Evolutionary conservation across 2,888 invertebrate species (phyloP), one percentile per base, ranked within the genome.

Genomic region (Platerodrilus igneus): DNA sequence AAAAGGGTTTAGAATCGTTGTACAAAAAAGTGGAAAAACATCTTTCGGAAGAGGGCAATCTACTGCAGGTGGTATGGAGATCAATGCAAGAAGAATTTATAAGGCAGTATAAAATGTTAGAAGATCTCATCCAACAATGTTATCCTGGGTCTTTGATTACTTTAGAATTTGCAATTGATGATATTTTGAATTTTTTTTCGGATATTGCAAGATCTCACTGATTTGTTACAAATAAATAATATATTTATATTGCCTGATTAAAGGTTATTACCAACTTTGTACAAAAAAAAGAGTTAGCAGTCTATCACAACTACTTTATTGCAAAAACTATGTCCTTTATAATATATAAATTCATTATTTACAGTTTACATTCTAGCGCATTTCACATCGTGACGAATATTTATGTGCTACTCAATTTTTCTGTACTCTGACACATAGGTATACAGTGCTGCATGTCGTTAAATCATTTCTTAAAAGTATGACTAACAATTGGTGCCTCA

Each of bases 31-130:
- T 97, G 37, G 97, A 97, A 67, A 97, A 97, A 72, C 96, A 99
- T 70, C 74, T 97, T 27, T 91, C 90, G 59, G 94, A 94, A 69
- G 91, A 92, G 69, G 88, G 89, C 65, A 94, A 92, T 62, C 75
- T 95, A 48, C 74, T 94, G 58, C 89, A 91, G 77, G 97, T 99
- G 32, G 97, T 99, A 40, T 99, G 99, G 99, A 81, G 93, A 63
- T 91, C 94, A 57, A 96, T 99, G 96, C 96, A 97, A 74, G 93
- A 96, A 67, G 96, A 97, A 74, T 97, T 99, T 70, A 88, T 99
- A 56, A 84, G 87, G 55, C 97, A 97, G 68, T 93, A 96, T 70
- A 91, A 89, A 67, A 81, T 86, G 56, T 81, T 96, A 55, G 92
- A 95, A 71, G 87, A 88, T 55, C 78, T 94, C 53, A 91, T 97